Conservation (phyloP, 2,888 invertebrate species). For the Siphlonurus alternatus region DNA sequence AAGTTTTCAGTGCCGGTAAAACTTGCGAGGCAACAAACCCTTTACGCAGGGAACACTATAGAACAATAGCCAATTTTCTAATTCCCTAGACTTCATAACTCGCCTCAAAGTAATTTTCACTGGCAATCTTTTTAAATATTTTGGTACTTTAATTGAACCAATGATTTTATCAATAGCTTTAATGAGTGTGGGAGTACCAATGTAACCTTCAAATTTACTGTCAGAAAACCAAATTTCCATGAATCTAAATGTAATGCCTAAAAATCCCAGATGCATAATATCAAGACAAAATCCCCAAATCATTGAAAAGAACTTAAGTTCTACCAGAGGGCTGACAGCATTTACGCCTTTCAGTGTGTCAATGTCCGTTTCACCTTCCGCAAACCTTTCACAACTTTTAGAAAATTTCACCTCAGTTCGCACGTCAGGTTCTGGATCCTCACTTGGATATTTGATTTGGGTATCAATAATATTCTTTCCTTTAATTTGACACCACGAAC, state of each 20-base stretch:
- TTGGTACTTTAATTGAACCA: not conserved
- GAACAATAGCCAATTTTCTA: slow-evolving; percentile 14
- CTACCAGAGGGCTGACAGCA: not conserved
- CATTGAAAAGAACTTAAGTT: not conserved
- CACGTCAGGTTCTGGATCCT: not conserved
- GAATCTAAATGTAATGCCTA: not conserved
- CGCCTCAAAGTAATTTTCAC: not conserved
- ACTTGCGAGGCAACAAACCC: slow-evolving; percentile 13
- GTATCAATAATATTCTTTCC: not conserved
- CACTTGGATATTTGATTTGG: not conserved
- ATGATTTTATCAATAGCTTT: not conserved
- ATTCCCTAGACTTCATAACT: slow-evolving; percentile 14
- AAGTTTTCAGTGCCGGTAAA: slow-evolving; percentile 16
- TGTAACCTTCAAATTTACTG: not conserved
- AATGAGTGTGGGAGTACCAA: not conserved
- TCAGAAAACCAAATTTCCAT: not conserved
- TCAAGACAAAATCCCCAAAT: not conserved
- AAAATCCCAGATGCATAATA: not conserved
- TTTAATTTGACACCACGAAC: not conserved
- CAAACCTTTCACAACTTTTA: not conserved
- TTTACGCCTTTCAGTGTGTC: not conserved
- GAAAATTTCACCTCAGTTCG: not conserved
- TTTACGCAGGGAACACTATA: slow-evolving; percentile 14
- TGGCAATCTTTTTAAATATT: not conserved
- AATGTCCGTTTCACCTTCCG: not conserved